Conservation (phyloP, 2,797 vertebrate genomes). For the Momotus momota region DNA sequence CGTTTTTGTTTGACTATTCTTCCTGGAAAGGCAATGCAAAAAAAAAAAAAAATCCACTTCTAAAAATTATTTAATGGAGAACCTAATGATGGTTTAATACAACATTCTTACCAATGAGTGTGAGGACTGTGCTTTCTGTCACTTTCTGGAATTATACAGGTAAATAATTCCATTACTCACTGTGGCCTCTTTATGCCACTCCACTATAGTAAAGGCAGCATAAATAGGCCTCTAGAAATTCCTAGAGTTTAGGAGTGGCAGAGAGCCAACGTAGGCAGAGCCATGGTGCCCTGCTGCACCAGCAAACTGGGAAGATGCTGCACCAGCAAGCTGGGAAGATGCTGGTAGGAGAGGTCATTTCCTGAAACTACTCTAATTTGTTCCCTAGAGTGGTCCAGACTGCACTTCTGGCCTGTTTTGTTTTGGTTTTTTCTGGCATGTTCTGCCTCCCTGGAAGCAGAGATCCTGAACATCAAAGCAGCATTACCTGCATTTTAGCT, state of each 20-base stretch:
- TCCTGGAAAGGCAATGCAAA: not conserved
- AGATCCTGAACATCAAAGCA: not conserved
- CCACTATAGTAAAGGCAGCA: not conserved
- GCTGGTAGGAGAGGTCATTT: not conserved
- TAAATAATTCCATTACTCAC: not conserved
- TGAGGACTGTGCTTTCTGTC: not conserved
- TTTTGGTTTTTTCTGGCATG: not conserved
- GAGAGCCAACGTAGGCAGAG: not conserved
- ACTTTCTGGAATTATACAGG: not conserved
- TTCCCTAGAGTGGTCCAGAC: not conserved
- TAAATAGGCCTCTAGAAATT: not conserved
- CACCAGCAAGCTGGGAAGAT: not conserved
- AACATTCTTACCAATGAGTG: not conserved
- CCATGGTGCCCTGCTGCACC: not conserved
- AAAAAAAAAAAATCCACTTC: not conserved
- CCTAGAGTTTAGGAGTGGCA: not conserved
- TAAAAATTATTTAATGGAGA: not conserved
- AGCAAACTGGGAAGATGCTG: no score
- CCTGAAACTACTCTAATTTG: not conserved
- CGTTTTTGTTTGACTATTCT: not conserved
- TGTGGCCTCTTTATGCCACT: not conserved
- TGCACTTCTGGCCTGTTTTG: not conserved
- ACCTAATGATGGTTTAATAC: not conserved
- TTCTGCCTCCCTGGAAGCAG: not conserved
- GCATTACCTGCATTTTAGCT: not conserved